Evolutionary conservation across 2,888 invertebrate genomes (phyloP).

Genomic region (Sinhomidia bicolor): DNA sequence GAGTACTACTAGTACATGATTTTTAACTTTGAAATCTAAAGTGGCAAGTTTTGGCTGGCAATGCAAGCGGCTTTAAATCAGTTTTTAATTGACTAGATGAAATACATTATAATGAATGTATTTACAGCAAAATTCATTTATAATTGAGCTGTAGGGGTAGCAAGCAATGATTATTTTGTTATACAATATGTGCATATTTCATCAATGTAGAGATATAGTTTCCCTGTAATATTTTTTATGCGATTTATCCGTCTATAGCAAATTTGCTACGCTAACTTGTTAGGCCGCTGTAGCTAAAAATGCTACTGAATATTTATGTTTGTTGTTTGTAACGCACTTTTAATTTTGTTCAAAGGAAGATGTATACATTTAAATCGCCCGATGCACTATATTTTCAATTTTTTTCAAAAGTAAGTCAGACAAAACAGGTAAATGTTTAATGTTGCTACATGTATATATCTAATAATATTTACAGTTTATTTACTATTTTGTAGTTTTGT

Average conservation of each 20-base stretch:
- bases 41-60: constrained; percentile 7
- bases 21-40: constrained; percentile 38
- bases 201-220: no score
- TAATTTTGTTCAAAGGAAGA: constrained; percentile 30
- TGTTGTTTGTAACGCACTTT: neutral
- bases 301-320: neutral
- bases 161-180: no score
- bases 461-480: neutral
- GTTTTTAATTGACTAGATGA: constrained; percentile 25
- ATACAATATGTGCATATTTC: no score
- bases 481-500: neutral
- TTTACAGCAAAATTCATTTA: neutral
- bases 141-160: neutral
- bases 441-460: neutral
- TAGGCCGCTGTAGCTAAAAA: neutral
- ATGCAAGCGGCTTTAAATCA: neutral
- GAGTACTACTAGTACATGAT: neutral
- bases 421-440: neutral
- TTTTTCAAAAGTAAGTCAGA: constrained; percentile 53
- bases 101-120: neutral
- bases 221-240: no score
- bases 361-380: neutral
- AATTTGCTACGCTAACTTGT: neutral
- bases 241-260: neutral
- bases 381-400: neutral